Evolutionary conservation across 2,888 invertebrate species (phyloP).

Genomic region (Heliconius ethilla): DNA sequence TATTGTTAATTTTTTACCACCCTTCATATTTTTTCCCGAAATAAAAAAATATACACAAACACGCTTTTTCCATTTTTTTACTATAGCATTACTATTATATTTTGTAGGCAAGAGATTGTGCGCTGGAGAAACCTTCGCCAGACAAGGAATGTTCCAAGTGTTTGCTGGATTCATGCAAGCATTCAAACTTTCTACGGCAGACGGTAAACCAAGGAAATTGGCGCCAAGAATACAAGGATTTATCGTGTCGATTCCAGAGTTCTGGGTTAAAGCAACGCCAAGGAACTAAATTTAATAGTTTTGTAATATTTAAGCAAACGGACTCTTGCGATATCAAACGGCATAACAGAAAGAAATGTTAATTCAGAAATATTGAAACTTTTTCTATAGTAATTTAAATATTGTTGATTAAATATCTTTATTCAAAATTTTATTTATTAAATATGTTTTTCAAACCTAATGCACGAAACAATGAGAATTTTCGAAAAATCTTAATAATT

Average conservation of each 20-base stretch:
- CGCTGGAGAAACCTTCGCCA: slow-evolving; percentile 86
- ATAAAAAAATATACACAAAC: not conserved
- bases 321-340: not conserved
- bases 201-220: slow-evolving; percentile 66
- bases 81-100: not conserved
- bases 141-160: slow-evolving; percentile 84
- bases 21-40: no score
- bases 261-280: slow-evolving; percentile 80
- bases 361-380: not conserved
- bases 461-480: not conserved
- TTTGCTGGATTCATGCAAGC: slow-evolving; percentile 84
- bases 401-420: not conserved
- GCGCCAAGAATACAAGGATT: slow-evolving; percentile 78
- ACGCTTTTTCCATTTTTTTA: not conserved
- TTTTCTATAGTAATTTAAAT: not conserved
- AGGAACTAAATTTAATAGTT: slow-evolving; percentile 50
- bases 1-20: no score
- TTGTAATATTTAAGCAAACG: not conserved
- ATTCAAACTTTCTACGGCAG: slow-evolving; percentile 80
- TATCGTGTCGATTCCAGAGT: slow-evolving; percentile 80
- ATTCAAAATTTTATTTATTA: not conserved
- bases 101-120: slow-evolving; percentile 84
- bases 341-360: not conserved
- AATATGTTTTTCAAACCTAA: not conserved
- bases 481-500: no score